Evolutionary conservation across 2,888 invertebrate species (phyloP), one percentile per base, ranked within the genome.

Genomic region (Thymelicus sylvestris): DNA sequence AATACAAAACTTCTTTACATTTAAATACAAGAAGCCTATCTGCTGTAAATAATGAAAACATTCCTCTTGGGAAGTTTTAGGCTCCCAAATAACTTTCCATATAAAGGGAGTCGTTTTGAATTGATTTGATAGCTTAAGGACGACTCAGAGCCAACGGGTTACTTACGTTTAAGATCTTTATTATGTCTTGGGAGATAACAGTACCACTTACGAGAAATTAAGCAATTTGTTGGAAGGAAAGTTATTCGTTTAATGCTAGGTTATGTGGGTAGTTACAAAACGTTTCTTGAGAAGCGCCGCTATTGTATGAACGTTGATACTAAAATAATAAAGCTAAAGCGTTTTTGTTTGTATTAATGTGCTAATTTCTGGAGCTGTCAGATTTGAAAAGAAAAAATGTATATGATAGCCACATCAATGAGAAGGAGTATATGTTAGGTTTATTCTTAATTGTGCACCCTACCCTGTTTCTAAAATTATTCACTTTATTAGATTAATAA

Each of bases 51-150:
- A 71, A 66, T 55, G 52, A 60, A 52, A 71, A 71, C 66, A 66
- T 71, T 71, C 55, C 71, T 71, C 71, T 66, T 24, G 71, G 66
- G 71, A 66, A 66, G 71, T 71, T 65, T 66, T 47, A 60, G 61
- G 50, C 72, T 70, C 60, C 73, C 72, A 78, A 78, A 78, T 77
- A 76, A 77, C 75, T 78, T 78, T 78, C 59, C 61, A 70, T 71
- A 75, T 74, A 76, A 73, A 73, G 73, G 71, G 48, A 70, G 72
- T 74, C 74, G 67, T 76, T 75, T 72, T 73, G 76, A 74, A 75
- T 76, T 75, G 74, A 76, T 76, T 74, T 74, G 52, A 76, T 73
- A 68, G 72, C 66, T 39, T 47, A 44, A 67, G 71, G 71, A 66
- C 38, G 71, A 55, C 55, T 55, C 66, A 66, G 8, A 66, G 15